Evolutionary conservation across 92 coral and sea anemone genomes (phyloP).

Genomic region (Scolanthus callimorphus): DNA sequence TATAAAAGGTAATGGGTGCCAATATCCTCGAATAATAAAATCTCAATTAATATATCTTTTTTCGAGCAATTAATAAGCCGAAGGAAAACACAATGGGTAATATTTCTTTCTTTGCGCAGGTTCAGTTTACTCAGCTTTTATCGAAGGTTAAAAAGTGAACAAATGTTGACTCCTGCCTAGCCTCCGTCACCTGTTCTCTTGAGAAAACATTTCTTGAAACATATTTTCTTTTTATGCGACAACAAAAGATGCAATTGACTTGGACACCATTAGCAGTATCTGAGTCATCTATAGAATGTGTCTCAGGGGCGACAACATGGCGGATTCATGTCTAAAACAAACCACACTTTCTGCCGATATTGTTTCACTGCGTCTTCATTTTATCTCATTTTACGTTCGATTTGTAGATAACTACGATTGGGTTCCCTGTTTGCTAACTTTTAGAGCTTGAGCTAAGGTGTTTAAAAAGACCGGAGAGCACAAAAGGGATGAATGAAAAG

Average conservation of each 20-base stretch:
- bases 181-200: slow-evolving; percentile 95
- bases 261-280: slow-evolving; percentile 98
- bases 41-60: slow-evolving; percentile 93
- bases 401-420: slow-evolving; percentile 76
- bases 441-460: slow-evolving; percentile 26
- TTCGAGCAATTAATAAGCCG: slow-evolving; percentile 87
- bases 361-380: slow-evolving; percentile 74
- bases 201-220: slow-evolving; percentile 98
- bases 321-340: slow-evolving; percentile 97
- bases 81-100: slow-evolving; percentile 76
- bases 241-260: slow-evolving; percentile 96
- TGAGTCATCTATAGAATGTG: slow-evolving; percentile 96
- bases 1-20: slow-evolving; percentile 49
- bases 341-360: slow-evolving; percentile 95
- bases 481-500: slow-evolving; percentile 28
- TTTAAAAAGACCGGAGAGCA: slow-evolving; percentile 19
- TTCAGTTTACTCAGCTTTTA: slow-evolving; percentile 93
- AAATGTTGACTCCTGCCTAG: slow-evolving; percentile 95
- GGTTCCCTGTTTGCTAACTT: slow-evolving; percentile 78
- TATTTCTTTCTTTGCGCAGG: slow-evolving; percentile 61
- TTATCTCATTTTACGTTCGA: slow-evolving; percentile 50
- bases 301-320: slow-evolving; percentile 97
- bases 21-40: slow-evolving; percentile 86
- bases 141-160: slow-evolving; percentile 83
- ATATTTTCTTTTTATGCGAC: slow-evolving; percentile 90